Evolutionary conservation across 2,113 vertebrate genomes (phyloP), one percentile per base, ranked within the genome.

Genomic region (Dasyornis broadbenti): DNA sequence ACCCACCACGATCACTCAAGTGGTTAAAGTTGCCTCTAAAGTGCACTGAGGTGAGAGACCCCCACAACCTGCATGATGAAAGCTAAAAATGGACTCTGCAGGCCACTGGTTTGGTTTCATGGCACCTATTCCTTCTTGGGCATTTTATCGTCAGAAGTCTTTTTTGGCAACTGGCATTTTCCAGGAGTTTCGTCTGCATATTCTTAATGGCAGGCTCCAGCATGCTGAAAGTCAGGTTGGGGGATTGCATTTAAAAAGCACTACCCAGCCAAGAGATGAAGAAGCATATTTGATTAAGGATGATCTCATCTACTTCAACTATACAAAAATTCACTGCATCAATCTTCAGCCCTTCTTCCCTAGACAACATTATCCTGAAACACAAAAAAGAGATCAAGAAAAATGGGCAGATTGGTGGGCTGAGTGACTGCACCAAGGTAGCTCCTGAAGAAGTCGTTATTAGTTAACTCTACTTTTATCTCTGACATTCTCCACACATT

Each of bases 391-490:
- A 92, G 91, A 94, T 94, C 64, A 95, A 92, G 69, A 89, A 84
- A 94, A 92, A 66, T 1, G 39, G 66, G 79, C 79, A 90, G 90
- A 92, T 50, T 73, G 82, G 82, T 88, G 82, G 88, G 92, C 80
- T 94, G 92, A 91, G 82, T 60, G 80, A 75, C 37, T 52, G 77
- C 72, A 89, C 52, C 84, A 90, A 69, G 47, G 86, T 40, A 90
- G 78, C 40, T 82, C 61, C 53, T 79, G 75, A 79, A 65, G 52
- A 89, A 89, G 44, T 76, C 68, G 0, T 18, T 53, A 83, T 52
- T 86, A 63, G 91, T 94, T 93, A 89, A 86, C 44, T 86, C 45
- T 24, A 27, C 94, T 95, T 94, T 95, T 76, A 92, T 84, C 92
- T 86, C 72, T 90, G 80, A 93, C 76, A 82, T 81, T 90, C 81